Base-by-base conservation (phyloP, 2,888 invertebrate species). In the Incurvaria masculella region DNA sequence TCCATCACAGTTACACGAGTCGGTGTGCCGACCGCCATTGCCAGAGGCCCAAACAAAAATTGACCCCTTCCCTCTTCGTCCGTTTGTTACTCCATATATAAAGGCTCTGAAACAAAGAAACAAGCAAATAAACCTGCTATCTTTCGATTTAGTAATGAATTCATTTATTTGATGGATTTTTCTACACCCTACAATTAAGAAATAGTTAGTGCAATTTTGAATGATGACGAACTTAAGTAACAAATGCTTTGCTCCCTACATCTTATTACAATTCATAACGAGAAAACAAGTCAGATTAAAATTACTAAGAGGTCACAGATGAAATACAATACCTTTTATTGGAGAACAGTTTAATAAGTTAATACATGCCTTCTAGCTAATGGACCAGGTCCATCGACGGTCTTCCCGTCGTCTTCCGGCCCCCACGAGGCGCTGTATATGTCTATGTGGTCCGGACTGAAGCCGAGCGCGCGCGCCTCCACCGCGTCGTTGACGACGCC, bases 21-120 rank as follows among this genome's bases (percentile, higher is more conserved):
- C 99, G 1, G 90, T 90, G 64, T 94, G 92, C 55, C 91, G 85
- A 43, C 97, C 96, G 11, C 97, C 97, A 66, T 97, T 97, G 46
- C 96, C 97, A n/a, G 94, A 94, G 2, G 96, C 96, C 96, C 96
- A 97, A 48, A 97, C 94, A 74, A 95, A 97, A 63, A 97, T 96
- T 51, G 94, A 94, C 45, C 96, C 96, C 69, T 91, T 91, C 27
- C 96, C 95, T 57, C 89, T 88, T 50, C 97, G 87, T 44, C 97
- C 94, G 68, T 91, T 91, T 42, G 91, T 93, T 40, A 95, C 94
- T 51, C 95, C 95, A 63, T 94, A 92, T 69, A 94, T 93, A 70
- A 95, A 95, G 52, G 95, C 94, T 62, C 93, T 83, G 69, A 51
- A 75, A 76, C 63, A 68, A 69, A 67, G 62, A 42, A 44, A 46